Evolutionary conservation across 2,113 vertebrate species (phyloP), one percentile per base, ranked within the genome.

Genomic region (Bubalus kerabau): DNA sequence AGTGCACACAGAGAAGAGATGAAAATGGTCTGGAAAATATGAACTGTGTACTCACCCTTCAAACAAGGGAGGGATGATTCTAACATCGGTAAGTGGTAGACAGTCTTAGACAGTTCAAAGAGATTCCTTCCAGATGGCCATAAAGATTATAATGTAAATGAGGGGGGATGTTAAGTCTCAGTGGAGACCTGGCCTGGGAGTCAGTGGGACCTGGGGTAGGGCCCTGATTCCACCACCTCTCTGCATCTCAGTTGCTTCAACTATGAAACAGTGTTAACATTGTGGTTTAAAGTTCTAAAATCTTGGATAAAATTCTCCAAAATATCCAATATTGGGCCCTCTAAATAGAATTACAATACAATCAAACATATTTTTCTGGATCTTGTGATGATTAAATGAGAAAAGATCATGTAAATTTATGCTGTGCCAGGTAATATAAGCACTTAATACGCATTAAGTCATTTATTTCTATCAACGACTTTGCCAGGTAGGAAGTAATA

Each of bases 231-330:
- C 21, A 50, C 0, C 5, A 50, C 14, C 3, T 60, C 21, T 85
- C 64, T 89, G 21, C 1, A 71, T 80, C 86, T 71, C 14, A 15
- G 48, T 30, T 87, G 19, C 59, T 87, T 95, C n/a, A 52, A 46
- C 57, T 74, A 3, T 71, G 80, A 92, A 84, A 83, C 19, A 67
- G 19, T 24, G 21, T 57, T n/a, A 26, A 64, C 11, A 6, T 7
- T 40, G 40, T n/a, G 43, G 57, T 28, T 86, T 86, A 60, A 90
- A 85, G 43, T 82, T 88, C 89, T 95, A 82, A 95, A 88, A 86
- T 83, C n/a, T n/a, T 74, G 48, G 59, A 56, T 23, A 52, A 80
- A 50, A 90, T 90, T 83, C 83, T 89, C 60, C 19, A 62, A 86
- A 94, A 59, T 62, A 50, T 36, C 6, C 64, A 76, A 40, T 62